These are phyloP conservation scores for Nesidiocoris tenuis DNA, from an alignment of 2,888 invertebrate genomes.

Conservation along the genomic window DNA sequence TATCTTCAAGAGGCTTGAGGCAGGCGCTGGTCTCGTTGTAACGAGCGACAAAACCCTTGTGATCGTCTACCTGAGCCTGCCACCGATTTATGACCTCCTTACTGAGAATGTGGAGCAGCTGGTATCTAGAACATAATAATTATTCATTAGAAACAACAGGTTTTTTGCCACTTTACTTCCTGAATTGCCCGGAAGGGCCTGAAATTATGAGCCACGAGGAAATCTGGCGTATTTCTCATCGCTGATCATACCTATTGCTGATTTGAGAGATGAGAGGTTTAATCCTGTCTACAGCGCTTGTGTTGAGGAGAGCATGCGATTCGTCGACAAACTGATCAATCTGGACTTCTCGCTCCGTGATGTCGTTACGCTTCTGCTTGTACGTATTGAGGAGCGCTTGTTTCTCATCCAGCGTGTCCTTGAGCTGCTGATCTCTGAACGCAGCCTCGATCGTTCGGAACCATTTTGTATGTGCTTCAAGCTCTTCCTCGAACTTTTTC, in stretches of 20 bases:
- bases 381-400: slow-evolving; percentile 68
- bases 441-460: slow-evolving; percentile 78
- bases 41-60: slow-evolving; percentile 74
- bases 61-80: slow-evolving; percentile 80
- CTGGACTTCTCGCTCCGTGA: slow-evolving; percentile 77
- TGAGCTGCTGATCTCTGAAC: slow-evolving; percentile 81
- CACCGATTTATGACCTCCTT: slow-evolving; percentile 85
- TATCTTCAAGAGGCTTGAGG: slow-evolving; percentile 74
- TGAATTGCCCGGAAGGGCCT: too few species aligned
- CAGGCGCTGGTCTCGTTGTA: slow-evolving; percentile 73
- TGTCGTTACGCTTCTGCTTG: slow-evolving; percentile 71
- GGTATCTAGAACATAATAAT: slow-evolving; percentile 58
- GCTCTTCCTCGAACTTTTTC: slow-evolving; percentile 80
- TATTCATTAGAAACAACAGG: too few species aligned
- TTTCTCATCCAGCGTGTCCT: slow-evolving; percentile 79
- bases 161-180: too few species aligned
- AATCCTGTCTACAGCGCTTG: slow-evolving; percentile 80
- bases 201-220: too few species aligned
- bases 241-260: slow-evolving; percentile 65
- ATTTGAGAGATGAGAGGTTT: slow-evolving; percentile 86
- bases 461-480: slow-evolving; percentile 82
- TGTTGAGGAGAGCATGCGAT: slow-evolving; percentile 80
- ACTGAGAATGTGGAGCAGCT: slow-evolving; percentile 73
- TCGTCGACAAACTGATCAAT: slow-evolving; percentile 86
- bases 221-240: too few species aligned